Conservation (phyloP, 2,888 invertebrate genomes). For the Anthoptus insignis region DNA sequence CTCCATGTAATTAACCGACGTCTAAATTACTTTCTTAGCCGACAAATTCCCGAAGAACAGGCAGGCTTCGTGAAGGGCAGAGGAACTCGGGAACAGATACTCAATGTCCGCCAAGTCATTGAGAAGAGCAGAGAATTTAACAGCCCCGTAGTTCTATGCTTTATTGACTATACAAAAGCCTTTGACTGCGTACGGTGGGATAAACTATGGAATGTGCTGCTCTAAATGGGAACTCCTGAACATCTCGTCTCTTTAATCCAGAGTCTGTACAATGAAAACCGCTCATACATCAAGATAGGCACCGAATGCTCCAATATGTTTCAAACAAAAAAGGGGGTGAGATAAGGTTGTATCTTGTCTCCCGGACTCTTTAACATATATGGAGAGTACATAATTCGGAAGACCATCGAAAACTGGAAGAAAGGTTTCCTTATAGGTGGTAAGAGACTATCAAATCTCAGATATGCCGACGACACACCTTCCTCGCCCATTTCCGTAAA, state of each 20-base stretch:
- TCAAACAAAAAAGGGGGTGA: background rate
- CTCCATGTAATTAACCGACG: slow-evolving; percentile 33
- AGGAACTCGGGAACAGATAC: slow-evolving; percentile 41
- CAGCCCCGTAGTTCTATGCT: slow-evolving; percentile 26
- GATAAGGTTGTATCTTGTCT: background rate
- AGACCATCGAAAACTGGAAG: background rate
- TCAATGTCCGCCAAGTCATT: slow-evolving; percentile 38
- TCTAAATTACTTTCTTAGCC: background rate
- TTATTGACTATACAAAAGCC: slow-evolving; percentile 41
- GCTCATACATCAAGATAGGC: background rate
- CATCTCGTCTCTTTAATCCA: background rate
- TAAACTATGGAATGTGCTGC: slow-evolving; percentile 31
- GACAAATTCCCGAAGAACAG: slow-evolving; percentile 43
- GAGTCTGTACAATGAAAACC: background rate
- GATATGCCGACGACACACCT: background rate
- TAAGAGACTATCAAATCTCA: background rate
- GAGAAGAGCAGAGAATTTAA: slow-evolving; percentile 42
- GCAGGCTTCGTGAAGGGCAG: slow-evolving; percentile 44
- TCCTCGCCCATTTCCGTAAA: too few species aligned
- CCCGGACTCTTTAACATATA: background rate
- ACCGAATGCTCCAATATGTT: background rate
- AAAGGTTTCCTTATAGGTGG: background rate
- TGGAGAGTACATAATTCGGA: background rate
- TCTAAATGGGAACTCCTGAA: slow-evolving; percentile 34
- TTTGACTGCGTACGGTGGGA: slow-evolving; percentile 41